These are phyloP conservation scores for Dichetophora obliterata DNA, from an alignment of 2,888 invertebrate species.

Conservation along the genomic window DNA sequence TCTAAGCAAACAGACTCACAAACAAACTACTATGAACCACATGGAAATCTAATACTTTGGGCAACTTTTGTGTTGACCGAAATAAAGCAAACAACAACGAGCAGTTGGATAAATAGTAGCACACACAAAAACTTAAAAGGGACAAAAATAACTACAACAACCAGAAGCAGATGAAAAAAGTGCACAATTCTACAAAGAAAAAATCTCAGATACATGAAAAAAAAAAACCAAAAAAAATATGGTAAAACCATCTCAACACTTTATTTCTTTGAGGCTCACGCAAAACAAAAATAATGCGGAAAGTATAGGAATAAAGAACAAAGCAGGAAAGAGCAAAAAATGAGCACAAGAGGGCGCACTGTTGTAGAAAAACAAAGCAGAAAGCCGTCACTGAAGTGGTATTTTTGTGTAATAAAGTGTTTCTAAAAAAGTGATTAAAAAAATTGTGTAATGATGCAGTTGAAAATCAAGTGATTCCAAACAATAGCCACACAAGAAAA, in stretches of 20 bases:
- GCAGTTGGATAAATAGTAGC: neutral
- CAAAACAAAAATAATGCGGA: neutral
- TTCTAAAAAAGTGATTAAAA: too few species aligned
- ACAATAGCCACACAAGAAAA: too few species aligned
- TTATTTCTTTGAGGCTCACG: too few species aligned
- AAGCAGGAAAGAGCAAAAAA: too few species aligned
- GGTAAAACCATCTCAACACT: neutral
- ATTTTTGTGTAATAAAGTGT: too few species aligned
- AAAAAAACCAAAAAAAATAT: neutral
- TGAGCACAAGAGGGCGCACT: too few species aligned
- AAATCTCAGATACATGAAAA: neutral
- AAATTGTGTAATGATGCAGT: too few species aligned
- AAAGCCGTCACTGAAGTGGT: too few species aligned
- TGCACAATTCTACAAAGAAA: neutral
- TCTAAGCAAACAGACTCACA: too few species aligned
- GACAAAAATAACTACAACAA: neutral
- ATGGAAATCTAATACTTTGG: constrained; percentile 7
- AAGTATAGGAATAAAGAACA: too few species aligned
- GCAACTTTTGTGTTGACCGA: neutral
- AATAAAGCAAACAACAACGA: neutral
- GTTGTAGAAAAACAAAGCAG: too few species aligned
- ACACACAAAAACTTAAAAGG: neutral
- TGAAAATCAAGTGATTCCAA: too few species aligned
- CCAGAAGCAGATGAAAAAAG: neutral
- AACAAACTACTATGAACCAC: neutral